These are phyloP conservation scores for Dusona sp. DNA, from an alignment of 2,888 invertebrate species.

Conservation along the genomic window DNA sequence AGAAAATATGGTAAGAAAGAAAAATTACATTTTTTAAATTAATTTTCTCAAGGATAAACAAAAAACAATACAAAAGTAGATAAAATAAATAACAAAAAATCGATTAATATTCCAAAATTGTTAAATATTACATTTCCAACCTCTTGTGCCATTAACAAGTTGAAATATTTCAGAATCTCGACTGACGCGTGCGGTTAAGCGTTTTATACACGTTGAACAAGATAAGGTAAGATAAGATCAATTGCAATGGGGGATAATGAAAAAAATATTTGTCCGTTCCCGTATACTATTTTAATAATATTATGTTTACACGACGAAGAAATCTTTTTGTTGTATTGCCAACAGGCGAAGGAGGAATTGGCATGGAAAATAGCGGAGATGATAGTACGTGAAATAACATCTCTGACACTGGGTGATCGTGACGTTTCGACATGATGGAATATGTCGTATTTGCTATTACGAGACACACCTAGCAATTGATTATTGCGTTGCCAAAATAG, in stretches of 20 bases:
- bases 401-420: constrained; percentile 89
- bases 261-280: not conserved
- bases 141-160: not conserved
- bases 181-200: constrained; percentile 89
- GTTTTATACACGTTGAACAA: constrained; percentile 93
- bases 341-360: constrained; percentile 94
- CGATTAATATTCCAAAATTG: not conserved
- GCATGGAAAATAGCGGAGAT: constrained; percentile 99
- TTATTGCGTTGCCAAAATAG: constrained; percentile 68
- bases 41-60: not conserved
- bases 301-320: constrained; percentile 15
- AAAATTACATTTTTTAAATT: not conserved
- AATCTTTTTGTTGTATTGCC: constrained; percentile 2
- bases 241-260: constrained; percentile 2
- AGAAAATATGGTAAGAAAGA: constrained; percentile 84
- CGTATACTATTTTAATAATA: constrained; percentile 21
- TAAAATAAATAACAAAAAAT: not conserved
- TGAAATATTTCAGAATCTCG: constrained; percentile 79
- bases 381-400: constrained; percentile 98
- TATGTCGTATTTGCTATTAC: constrained; percentile 45
- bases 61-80: not conserved
- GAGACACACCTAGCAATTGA: constrained; percentile 34
- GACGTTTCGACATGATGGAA: constrained; percentile 79
- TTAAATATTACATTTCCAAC: not conserved
- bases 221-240: constrained; percentile 87